Evolutionary conservation across 2,888 invertebrate species (phyloP).

Genomic region (Orthosia cruda): DNA sequence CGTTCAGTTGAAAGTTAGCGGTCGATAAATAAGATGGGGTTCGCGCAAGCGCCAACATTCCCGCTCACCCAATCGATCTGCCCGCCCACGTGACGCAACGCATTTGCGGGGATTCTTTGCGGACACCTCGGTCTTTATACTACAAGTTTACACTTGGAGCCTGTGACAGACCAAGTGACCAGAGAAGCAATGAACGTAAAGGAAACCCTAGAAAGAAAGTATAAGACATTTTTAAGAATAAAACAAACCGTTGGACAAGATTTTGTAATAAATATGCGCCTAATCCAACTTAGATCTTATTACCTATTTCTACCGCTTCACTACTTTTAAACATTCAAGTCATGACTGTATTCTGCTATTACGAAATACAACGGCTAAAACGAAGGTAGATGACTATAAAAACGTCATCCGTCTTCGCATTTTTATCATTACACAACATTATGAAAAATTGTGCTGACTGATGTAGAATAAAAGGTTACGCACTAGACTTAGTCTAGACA

Average conservation of each 20-base stretch:
- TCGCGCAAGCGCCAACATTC: conserved; percentile 86
- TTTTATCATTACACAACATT: conserved; percentile 50
- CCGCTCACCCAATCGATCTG: conserved; percentile 87
- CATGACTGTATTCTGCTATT: conserved; percentile 11
- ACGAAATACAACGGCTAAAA: conserved; percentile 19
- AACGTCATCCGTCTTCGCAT: conserved; percentile 37
- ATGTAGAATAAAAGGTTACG: conserved; percentile 19
- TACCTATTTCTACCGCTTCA: conserved; percentile 15
- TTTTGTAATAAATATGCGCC: not conserved
- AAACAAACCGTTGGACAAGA: not conserved
- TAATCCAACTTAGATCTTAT: not conserved
- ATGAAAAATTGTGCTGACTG: conserved; percentile 27
- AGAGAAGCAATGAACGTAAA: conserved; percentile 22
- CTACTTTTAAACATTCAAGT: conserved; percentile 16
- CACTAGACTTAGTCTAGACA: not conserved
- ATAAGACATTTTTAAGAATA: too few species aligned
- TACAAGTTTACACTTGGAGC: conserved; percentile 59
- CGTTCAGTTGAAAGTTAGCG: conserved; percentile 87
- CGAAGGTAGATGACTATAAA: conserved; percentile 19
- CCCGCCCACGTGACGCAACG: conserved; percentile 91
- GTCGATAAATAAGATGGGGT: conserved; percentile 87
- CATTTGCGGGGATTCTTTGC: conserved; percentile 90
- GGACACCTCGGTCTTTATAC: conserved; percentile 77
- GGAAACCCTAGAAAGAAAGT: conserved; percentile 7
- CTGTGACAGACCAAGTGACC: conserved; percentile 41